phyloP scores from a whole-genome alignment of 1,140 invertebrate genomes.

The Campoletis sonorensis region DNA sequence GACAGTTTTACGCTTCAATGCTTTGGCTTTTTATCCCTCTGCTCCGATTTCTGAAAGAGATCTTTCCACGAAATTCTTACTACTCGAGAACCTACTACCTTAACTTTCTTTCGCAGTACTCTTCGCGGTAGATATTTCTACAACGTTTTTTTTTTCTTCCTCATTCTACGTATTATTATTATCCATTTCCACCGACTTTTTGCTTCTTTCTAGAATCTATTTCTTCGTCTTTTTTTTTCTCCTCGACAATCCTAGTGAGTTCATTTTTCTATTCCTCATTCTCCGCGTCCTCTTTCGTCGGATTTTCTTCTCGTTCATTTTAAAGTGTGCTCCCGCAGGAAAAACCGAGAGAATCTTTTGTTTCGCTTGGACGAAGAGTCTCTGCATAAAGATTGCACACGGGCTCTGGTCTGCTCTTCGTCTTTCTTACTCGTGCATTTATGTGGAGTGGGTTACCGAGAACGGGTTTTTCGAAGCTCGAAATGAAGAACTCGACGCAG shows the following conservation, averaged over 20 bases:
- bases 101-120: background rate
- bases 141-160: conserved; percentile 1
- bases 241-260: background rate
- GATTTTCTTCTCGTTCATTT: conserved; percentile 1
- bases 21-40: background rate
- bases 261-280: background rate
- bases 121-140: background rate
- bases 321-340: conserved; percentile 4
- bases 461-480: background rate
- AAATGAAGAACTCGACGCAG: background rate
- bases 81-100: background rate
- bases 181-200: conserved; percentile 12
- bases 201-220: background rate
- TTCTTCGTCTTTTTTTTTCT: no score
- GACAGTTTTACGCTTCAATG: background rate
- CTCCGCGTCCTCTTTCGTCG: background rate
- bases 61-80: background rate
- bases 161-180: background rate
- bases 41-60: background rate
- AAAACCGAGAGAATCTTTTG: background rate
- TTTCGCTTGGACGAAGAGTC: conserved; percentile 19
- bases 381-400: conserved; percentile 36
- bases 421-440: background rate
- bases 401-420: background rate
- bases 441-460: no score